phyloP scores from a whole-genome alignment of 2,113 vertebrate genomes.

The Menura novaehollandiae region DNA sequence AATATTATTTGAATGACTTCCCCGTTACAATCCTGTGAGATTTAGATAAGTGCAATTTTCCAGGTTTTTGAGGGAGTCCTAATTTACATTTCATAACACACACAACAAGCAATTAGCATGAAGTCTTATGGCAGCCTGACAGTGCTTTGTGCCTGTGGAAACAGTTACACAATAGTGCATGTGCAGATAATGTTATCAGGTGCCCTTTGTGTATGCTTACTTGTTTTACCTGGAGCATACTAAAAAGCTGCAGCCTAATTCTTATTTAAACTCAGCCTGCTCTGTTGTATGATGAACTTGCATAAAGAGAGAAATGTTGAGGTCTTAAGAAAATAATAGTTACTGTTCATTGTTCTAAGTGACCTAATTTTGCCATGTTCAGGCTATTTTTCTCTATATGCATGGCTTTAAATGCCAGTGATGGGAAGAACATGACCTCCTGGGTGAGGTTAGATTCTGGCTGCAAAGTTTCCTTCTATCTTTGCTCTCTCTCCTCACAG shows the following conservation, averaged over 20 bases:
- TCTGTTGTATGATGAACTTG: background rate
- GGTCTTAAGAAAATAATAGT: background rate
- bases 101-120: background rate
- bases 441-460: background rate
- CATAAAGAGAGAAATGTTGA: background rate
- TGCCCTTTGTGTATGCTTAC: background rate
- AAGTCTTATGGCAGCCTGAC: background rate
- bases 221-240: background rate
- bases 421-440: background rate
- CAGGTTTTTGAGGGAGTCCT: slow-evolving; percentile 3
- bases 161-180: background rate
- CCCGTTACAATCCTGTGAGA: background rate
- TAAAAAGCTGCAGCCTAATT: background rate
- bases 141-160: slow-evolving; percentile 34
- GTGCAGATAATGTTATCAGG: background rate
- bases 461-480: background rate
- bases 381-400: background rate
- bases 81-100: slow-evolving; percentile 27
- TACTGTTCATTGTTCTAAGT: background rate
- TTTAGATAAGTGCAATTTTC: background rate
- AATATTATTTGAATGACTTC: background rate
- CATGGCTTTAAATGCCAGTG: background rate
- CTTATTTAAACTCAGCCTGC: background rate
- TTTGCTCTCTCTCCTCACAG: background rate
- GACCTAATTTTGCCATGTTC: background rate